Base-by-base conservation (phyloP, 1,140 invertebrate species). In the Heliconius himera region DNA sequence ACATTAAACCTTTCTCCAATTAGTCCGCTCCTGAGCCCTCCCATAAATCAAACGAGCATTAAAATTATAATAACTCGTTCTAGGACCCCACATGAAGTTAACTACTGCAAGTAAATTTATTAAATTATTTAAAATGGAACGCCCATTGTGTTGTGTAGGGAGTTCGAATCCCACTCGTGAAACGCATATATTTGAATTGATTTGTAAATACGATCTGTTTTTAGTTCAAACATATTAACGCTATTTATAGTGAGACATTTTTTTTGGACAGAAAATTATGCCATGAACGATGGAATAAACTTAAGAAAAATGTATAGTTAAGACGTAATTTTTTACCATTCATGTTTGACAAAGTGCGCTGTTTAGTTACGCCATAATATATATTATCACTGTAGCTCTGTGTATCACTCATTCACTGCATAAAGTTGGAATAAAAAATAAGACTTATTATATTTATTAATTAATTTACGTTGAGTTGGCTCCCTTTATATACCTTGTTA, bases 1-100 rank as follows among this genome's bases (percentile, higher is more conserved):
- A 66, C 26, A 66, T 66, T 66, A 66, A 66, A 66, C 60, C 60
- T 66, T 66, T 66, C 60, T 66, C 60, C 60, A 66, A 66, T 66
- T 66, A 66, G 60, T 13, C 26, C 13, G 22, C 22, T 66, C 60
- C 60, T 5, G 60, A 66, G 60, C 26, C 60, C 60, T 66, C 60
- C 26, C 60, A 66, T 66, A 66, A 66, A 66, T 66, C 60, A 66
- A 66, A 29, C 22, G n/a, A 66, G 60, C 60, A 66, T 66, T 66
- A 66, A 66, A 66, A 66, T 66, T 66, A 66, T 66, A 66, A 66
- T 29, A 66, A 66, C 60, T 29, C 60, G 60, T 66, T 66, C 60
- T 66, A 66, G 29, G 60, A 66, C 60, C 60, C 13, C 60, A 66
- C 60, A 66, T 66, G 60, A 66, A 66, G 60, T n/a, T 66, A 66